phyloP scores from a whole-genome alignment of 2,113 vertebrate species.

The Corythornis madagascariensis region DNA sequence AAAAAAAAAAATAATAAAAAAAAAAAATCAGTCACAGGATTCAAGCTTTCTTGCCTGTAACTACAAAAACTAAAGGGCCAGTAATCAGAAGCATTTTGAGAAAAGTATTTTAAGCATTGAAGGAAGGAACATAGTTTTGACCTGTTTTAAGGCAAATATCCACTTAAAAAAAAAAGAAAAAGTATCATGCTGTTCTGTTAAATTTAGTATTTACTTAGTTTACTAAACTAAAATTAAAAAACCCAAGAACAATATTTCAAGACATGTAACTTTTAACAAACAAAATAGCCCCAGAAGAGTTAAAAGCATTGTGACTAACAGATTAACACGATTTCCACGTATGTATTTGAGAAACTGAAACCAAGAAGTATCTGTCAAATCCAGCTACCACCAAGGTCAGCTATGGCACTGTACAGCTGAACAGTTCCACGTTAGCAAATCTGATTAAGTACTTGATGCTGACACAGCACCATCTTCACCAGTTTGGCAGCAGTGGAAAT shows the following conservation, averaged over 20 bases:
- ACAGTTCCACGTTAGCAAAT: not conserved
- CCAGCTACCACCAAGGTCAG: not conserved
- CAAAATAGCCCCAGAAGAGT: not conserved
- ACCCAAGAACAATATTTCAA: not conserved
- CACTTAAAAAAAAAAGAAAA: not conserved
- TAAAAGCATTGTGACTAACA: not conserved
- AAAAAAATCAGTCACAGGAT: not conserved
- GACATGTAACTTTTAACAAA: not conserved
- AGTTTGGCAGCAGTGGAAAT: not conserved
- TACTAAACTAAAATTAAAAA: too few relatives aligned
- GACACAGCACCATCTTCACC: not conserved
- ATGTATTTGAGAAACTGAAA: not conserved
- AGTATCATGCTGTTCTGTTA: too few relatives aligned
- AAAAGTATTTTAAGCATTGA: not conserved
- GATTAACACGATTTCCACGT: not conserved
- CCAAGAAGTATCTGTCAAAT: not conserved
- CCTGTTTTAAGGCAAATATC: not conserved
- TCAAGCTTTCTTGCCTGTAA: not conserved
- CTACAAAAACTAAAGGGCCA: not conserved
- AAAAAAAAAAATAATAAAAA: too few relatives aligned
- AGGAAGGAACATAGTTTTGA: not conserved
- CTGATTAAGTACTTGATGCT: not conserved
- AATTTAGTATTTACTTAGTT: not conserved
- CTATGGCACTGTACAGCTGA: not conserved
- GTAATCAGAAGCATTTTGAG: not conserved